These are phyloP conservation scores for Dreissena polymorpha DNA, from an alignment of 1,140 invertebrate species.

Conservation along the genomic window DNA sequence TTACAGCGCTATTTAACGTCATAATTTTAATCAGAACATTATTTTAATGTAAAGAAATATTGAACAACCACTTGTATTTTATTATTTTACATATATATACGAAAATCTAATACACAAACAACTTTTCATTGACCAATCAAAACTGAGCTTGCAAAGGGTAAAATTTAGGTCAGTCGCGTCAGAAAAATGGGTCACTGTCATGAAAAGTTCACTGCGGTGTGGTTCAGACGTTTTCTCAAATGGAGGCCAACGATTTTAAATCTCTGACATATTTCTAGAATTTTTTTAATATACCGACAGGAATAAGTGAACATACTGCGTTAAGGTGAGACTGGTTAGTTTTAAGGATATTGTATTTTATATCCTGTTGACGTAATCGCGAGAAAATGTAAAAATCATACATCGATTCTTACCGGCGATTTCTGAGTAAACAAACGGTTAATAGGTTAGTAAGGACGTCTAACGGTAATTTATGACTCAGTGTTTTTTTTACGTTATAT, in stretches of 20 bases:
- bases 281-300: too few relatives aligned
- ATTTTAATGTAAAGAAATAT: not conserved
- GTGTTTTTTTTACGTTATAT: too few relatives aligned
- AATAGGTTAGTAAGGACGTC: too few relatives aligned
- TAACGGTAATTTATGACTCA: too few relatives aligned
- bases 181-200: slow-evolving; percentile 63
- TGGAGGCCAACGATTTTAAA: not conserved
- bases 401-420: too few relatives aligned
- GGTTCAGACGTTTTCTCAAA: slow-evolving; percentile 2
- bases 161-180: slow-evolving; percentile 57
- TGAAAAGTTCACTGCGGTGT: slow-evolving; percentile 56
- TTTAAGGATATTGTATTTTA: too few relatives aligned
- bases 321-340: too few relatives aligned
- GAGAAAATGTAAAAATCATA: too few relatives aligned
- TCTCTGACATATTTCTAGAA: not conserved
- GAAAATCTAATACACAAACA: slow-evolving; percentile 34
- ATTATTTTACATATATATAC: not conserved
- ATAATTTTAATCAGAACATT: not conserved
- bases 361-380: too few relatives aligned
- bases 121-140: slow-evolving; percentile 59
- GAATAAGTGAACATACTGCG: too few relatives aligned
- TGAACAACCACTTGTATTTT: not conserved
- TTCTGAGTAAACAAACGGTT: too few relatives aligned
- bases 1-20: not conserved
- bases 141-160: slow-evolving; percentile 11